A percentile compares a stretch with the other conserved stretches of the same genome.
These are phyloP conservation scores for Autographa pulchrina DNA, from an alignment of 2,888 invertebrate genomes.

Conservation along the genomic window DNA sequence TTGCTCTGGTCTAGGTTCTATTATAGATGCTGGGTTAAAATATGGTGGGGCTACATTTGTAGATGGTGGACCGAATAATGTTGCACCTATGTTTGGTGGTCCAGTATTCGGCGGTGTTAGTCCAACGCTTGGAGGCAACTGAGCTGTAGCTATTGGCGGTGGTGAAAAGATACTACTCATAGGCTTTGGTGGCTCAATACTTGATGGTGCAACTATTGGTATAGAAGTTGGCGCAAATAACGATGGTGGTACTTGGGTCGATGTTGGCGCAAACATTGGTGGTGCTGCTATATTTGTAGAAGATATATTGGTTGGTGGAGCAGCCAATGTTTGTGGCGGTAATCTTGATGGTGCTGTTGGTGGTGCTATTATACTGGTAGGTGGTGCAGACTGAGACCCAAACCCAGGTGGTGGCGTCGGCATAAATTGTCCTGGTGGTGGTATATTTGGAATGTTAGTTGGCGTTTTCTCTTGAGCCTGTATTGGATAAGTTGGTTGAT, in stretches of 20 bases:
- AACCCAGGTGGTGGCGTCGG: constrained; percentile 31
- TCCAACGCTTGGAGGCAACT: constrained; percentile 21
- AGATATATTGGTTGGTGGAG: constrained; percentile 9
- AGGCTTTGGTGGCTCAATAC: constrained; percentile 16
- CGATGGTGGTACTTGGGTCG: constrained; percentile 15
- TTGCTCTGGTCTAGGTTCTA: constrained; percentile 16
- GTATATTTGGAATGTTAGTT: constrained; percentile 19
- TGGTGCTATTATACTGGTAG: constrained; percentile 23
- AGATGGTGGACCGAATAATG: too few species aligned
- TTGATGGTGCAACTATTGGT: constrained; percentile 16
- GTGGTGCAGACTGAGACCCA: constrained; percentile 23
- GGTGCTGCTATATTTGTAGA: constrained; percentile 29
- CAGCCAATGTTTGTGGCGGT: constrained; percentile 24
- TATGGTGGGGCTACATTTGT: constrained; percentile 55
- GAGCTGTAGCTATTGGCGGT: neutral
- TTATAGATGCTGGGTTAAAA: constrained; percentile 52
- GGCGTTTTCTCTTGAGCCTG: constrained; percentile 18
- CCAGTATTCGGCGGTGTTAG: constrained; percentile 11
- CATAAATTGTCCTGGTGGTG: constrained; percentile 27
- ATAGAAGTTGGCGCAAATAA: constrained; percentile 37
- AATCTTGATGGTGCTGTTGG: constrained; percentile 16
- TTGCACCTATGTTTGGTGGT: constrained; percentile 14
- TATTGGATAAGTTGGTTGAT: constrained; percentile 13
- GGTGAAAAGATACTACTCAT: constrained; percentile 25
- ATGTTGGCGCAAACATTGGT: constrained; percentile 35